These are phyloP conservation scores for Parnassius smintheus DNA, from an alignment of 2,888 invertebrate genomes.

Conservation along the genomic window DNA sequence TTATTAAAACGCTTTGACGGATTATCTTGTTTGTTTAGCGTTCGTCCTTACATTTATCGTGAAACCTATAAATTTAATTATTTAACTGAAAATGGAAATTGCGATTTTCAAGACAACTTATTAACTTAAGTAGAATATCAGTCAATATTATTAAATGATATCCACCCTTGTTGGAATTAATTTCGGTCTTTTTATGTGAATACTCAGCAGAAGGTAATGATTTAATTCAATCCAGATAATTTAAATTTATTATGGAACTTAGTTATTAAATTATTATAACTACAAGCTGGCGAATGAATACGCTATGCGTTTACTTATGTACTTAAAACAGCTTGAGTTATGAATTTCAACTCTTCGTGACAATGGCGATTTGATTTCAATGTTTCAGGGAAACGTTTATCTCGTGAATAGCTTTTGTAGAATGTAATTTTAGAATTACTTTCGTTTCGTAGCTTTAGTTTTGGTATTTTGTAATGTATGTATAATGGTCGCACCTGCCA, in stretches of 20 bases:
- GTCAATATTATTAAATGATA: constrained; percentile 16
- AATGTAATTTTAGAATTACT: too few species aligned
- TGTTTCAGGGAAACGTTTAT: constrained; percentile 3
- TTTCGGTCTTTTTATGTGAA: constrained; percentile 13
- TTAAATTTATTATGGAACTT: constrained; percentile 11
- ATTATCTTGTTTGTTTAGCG: constrained; percentile 13
- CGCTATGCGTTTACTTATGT: constrained; percentile 11
- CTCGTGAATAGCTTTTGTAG: background rate
- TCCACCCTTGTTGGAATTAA: constrained; percentile 15
- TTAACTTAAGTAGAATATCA: constrained; percentile 15
- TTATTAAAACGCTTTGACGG: background rate
- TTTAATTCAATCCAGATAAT: constrained; percentile 6
- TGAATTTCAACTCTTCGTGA: constrained; percentile 1
- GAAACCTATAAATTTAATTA: constrained; percentile 11
- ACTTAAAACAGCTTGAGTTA: constrained; percentile 1
- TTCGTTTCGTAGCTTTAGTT: too few species aligned
- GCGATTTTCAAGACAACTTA: constrained; percentile 6
- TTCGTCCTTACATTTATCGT: background rate
- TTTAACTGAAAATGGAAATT: constrained; percentile 15
- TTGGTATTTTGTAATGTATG: too few species aligned
- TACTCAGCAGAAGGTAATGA: constrained; percentile 13
- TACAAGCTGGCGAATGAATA: background rate
- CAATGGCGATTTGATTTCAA: constrained; percentile 2
- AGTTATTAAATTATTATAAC: constrained; percentile 9
- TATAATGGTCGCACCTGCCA: too few species aligned